Evolutionary conservation across 2,888 invertebrate species (phyloP), one percentile per base, ranked within the genome.

Genomic region (Acronicta leporina): DNA sequence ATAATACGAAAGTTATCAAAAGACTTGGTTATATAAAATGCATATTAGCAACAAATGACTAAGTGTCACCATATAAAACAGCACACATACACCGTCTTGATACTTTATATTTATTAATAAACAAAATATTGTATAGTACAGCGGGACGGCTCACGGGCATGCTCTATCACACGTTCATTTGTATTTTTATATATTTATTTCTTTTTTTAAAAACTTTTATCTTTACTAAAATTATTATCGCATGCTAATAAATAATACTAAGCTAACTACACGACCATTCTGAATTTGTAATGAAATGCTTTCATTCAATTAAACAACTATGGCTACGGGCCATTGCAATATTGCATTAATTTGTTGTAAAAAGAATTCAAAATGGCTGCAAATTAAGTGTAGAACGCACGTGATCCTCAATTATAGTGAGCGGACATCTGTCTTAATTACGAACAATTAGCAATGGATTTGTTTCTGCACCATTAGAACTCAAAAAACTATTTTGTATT

Each of bases 231-330:
- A 82, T 83, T 86, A 84, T 89, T 38, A 91, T 75, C 83, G 90
- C 92, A 92, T 93, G 93, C 94, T 92, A 92, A 92, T 93, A 92
- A 93, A 92, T 92, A 90, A 90, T 85, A 85, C 89, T 91, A 92
- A 88, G 85, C 89, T 89, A 20, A 87, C 76, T 70, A 71, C 75
- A 80, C 82, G 69, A 73, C 81, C 83, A 76, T 81, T 80, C 83
- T 84, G 86, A 85, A 84, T 83, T 80, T 70, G 75, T 70, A 61
- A 58, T 62, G 59, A 68, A 65, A 66, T 57, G 49, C 35, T 63
- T 62, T 20, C 47, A 64, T 61, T 44, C 20, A 60, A 64, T 58
- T 45, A 52, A 65, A 61, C 38, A 59, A 60, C 44, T 55, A 61
- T 45, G 51, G 63, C 62, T 63, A 20, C 61, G 41, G 54, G 64